Percentiles rank a stretch among this genome's conserved stretches.
These are phyloP conservation scores for Heterotilapia buettikoferi DNA, from an alignment of 2,113 vertebrate genomes.

Conservation along the genomic window DNA sequence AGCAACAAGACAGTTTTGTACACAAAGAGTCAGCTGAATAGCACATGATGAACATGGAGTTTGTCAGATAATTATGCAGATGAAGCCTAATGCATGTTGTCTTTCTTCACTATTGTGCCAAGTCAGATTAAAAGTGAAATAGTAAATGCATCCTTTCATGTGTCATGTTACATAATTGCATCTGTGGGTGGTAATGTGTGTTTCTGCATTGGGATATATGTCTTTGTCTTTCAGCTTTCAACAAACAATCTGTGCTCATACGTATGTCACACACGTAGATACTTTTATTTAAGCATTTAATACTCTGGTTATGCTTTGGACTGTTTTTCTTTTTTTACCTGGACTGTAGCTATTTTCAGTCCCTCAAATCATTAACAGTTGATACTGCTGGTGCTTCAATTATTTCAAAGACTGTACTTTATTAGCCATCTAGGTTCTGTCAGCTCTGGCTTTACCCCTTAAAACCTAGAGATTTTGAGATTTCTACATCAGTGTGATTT, in stretches of 20 bases:
- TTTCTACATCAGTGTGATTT: background rate
- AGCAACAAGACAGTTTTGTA: background rate
- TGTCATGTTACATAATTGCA: constrained; percentile 10
- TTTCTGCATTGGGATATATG: background rate
- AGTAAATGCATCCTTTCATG: background rate
- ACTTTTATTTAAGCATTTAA: background rate
- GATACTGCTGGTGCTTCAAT: background rate
- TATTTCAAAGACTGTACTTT: background rate
- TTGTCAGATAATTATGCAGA: background rate
- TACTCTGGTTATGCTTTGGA: background rate
- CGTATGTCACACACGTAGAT: background rate
- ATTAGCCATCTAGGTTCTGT: background rate
- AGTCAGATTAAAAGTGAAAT: background rate
- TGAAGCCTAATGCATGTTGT: background rate
- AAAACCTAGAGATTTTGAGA: background rate
- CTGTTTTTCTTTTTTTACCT: background rate
- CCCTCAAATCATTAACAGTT: background rate
- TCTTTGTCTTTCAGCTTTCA: background rate
- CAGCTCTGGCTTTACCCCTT: background rate
- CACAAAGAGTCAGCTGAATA: background rate
- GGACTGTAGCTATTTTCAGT: background rate
- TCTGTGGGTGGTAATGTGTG: background rate
- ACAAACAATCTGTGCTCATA: background rate
- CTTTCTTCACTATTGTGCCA: background rate
- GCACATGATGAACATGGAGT: background rate